Evolutionary conservation across 2,797 vertebrate species (phyloP).

Genomic region (Garrulus glandarius): DNA sequence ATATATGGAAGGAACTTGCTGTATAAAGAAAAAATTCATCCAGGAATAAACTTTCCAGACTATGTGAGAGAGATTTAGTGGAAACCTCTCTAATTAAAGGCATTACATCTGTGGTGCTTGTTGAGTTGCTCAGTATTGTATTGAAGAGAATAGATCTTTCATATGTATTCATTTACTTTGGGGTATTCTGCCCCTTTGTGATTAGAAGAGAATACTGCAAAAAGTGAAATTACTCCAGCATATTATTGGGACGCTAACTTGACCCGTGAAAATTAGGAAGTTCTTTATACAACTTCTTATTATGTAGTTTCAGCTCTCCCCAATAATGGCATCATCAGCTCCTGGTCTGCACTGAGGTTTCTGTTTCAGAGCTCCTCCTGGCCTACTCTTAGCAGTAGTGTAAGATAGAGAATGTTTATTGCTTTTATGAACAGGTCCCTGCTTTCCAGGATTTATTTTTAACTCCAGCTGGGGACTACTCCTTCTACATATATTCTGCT

Average conservation of each 20-base stretch:
- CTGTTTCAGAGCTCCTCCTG: neutral
- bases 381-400: neutral
- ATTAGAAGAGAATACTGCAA: neutral
- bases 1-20: neutral
- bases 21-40: neutral
- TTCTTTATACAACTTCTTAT: neutral
- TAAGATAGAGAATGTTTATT: neutral
- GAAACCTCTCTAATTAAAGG: neutral
- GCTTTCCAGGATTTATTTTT: neutral
- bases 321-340: neutral
- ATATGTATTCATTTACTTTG: neutral
- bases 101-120: neutral
- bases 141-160: neutral
- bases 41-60: neutral
- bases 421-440: neutral
- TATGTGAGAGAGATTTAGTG: neutral
- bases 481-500: neutral
- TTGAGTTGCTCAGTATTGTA: neutral
- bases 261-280: neutral
- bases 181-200: neutral
- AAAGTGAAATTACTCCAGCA: neutral
- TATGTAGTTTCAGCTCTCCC: neutral
- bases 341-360: neutral
- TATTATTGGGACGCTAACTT: neutral
- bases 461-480: neutral